These are phyloP conservation scores for Tricholaema leucomelas DNA, from an alignment of 2,113 vertebrate genomes.

Conservation along the genomic window DNA sequence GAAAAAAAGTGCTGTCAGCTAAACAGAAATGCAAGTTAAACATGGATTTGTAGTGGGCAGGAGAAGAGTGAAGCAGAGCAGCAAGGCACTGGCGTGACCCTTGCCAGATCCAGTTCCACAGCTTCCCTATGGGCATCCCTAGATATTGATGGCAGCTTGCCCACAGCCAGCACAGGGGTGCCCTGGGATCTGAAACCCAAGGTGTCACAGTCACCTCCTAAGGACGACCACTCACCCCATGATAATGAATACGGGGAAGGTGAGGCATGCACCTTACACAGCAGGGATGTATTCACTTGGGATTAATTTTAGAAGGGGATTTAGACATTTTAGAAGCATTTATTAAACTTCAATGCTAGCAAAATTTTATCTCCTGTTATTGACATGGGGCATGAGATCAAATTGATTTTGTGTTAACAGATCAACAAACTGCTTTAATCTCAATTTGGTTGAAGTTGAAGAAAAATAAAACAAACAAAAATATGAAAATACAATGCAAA, in stretches of 20 bases:
- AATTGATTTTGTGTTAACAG: neutral
- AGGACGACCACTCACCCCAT: neutral
- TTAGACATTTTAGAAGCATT: neutral
- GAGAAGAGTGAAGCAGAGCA: neutral
- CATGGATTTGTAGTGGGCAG: neutral
- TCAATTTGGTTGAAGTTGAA: neutral
- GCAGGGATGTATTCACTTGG: neutral
- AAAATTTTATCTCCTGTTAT: neutral
- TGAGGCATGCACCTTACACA: neutral
- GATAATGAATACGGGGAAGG: neutral
- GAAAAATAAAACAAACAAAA: too few species aligned
- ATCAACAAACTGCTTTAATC: neutral
- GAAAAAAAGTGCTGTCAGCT: neutral
- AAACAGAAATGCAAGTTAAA: neutral
- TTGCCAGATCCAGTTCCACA: neutral
- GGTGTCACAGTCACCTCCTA: fast-evolving
- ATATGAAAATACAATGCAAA: too few species aligned
- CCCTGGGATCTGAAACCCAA: fast-evolving
- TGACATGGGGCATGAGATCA: neutral
- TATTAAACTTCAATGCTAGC: too few species aligned
- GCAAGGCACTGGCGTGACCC: neutral
- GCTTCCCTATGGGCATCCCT: too few species aligned
- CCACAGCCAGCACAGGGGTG: fast-evolving
- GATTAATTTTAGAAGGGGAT: neutral
- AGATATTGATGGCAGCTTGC: neutral